Conservation (phyloP, 2,797 vertebrate species). For the Mycteria americana region DNA sequence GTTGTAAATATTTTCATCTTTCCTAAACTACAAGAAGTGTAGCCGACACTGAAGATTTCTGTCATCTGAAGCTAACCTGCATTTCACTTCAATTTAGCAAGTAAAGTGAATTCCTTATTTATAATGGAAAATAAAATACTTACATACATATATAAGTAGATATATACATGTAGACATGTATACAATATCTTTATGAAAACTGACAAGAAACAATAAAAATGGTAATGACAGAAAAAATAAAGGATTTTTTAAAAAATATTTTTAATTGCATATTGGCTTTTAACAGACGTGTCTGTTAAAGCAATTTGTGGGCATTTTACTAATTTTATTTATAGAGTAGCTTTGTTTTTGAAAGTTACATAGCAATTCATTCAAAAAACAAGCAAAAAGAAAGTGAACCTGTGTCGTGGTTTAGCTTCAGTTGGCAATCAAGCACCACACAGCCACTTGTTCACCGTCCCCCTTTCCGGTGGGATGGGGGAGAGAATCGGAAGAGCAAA, state of each 20-base stretch:
- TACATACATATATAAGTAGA: no score
- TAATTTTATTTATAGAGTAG: not conserved
- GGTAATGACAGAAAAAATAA: not conserved
- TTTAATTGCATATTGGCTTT: not conserved
- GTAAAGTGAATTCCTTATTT: not conserved
- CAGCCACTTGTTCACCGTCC: no score
- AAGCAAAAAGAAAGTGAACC: not conserved
- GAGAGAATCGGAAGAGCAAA: no score
- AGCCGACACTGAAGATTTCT: not conserved
- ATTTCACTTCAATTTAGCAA: not conserved
- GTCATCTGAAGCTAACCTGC: not conserved
- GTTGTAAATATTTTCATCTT: not conserved
- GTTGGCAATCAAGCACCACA: no score
- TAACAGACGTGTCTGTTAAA: not conserved
- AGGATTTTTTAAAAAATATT: not conserved
- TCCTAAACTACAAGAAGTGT: not conserved
- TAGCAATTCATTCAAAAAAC: not conserved
- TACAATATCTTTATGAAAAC: not conserved
- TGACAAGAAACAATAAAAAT: not conserved
- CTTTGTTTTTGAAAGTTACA: not conserved
- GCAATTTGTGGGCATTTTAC: not conserved
- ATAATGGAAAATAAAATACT: not conserved
- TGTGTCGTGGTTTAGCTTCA: not conserved
- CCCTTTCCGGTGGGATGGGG: no score
- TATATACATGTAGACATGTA: not conserved